A percentile compares a stretch with the other conserved stretches of the same genome.
These are phyloP conservation scores for Hyperopisus bebe DNA, from an alignment of 2,113 vertebrate species.

Conservation along the genomic window DNA sequence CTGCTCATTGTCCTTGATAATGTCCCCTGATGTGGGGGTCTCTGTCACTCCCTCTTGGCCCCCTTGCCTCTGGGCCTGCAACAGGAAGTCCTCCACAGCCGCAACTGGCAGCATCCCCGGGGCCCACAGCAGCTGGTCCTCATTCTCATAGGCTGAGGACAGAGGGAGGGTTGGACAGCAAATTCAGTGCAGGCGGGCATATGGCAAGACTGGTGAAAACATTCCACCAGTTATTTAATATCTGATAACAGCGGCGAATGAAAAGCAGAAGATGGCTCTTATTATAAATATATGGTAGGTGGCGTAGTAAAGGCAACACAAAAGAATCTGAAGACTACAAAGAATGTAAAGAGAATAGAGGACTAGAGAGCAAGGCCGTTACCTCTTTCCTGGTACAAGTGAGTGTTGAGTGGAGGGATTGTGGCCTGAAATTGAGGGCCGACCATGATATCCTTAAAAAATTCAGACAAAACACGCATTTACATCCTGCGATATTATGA, in stretches of 20 bases:
- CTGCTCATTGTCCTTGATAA: constrained; percentile 84
- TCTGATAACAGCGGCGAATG: not conserved
- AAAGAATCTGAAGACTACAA: not conserved
- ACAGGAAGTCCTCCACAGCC: constrained; percentile 83
- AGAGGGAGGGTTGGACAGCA: not conserved
- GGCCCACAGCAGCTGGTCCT: constrained; percentile 89
- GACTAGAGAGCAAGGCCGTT: constrained; percentile 25
- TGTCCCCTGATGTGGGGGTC: constrained; percentile 52
- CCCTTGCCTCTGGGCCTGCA: constrained; percentile 61
- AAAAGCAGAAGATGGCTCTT: not conserved
- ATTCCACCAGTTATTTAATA: not conserved
- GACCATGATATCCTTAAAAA: constrained; percentile 80
- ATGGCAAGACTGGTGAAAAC: not conserved
- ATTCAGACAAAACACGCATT: not conserved
- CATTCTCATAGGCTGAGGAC: constrained; percentile 69
- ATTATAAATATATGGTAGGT: not conserved
- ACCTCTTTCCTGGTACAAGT: constrained; percentile 71
- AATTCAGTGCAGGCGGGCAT: not conserved
- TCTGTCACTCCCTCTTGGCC: constrained; percentile 53
- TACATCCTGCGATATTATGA: not conserved
- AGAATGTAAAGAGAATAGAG: not conserved
- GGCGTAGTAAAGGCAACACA: not conserved
- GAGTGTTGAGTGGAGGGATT: constrained; percentile 66
- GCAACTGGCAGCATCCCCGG: constrained; percentile 69
- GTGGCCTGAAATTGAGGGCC: constrained; percentile 85